phyloP scores from a whole-genome alignment of 2,113 vertebrate genomes.

The Emydura subglobosa region DNA sequence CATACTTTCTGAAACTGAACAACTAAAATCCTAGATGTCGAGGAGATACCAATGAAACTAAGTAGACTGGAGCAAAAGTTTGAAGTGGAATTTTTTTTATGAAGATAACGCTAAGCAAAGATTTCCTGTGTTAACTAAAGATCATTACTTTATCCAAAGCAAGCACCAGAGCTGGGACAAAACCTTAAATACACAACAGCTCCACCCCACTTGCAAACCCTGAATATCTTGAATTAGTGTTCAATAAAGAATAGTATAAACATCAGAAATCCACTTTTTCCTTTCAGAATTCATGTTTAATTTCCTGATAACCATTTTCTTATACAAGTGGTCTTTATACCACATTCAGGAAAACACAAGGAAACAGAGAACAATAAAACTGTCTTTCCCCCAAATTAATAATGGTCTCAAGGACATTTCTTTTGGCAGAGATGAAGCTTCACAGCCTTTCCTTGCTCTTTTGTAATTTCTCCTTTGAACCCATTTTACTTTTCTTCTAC shows the following conservation, averaged over 20 bases:
- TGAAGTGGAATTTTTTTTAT: not conserved
- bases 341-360: not conserved
- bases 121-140: not conserved
- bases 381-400: not conserved
- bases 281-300: not conserved
- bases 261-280: not conserved
- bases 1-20: not conserved
- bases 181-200: not conserved
- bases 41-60: not conserved
- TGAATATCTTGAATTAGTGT: not conserved
- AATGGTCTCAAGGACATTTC: not conserved
- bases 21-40: not conserved
- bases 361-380: not conserved
- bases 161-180: not conserved
- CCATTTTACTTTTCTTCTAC: not conserved
- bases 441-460: not conserved
- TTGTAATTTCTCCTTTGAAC: not conserved
- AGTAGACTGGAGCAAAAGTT: not conserved
- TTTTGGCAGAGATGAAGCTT: not conserved
- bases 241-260: not conserved
- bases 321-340: not conserved
- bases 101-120: not conserved
- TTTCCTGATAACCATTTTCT: not conserved
- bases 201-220: not conserved
- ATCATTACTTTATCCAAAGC: not conserved